Percentiles rank a stretch among this genome's conserved stretches.
phyloP scores from a whole-genome alignment of 2,113 vertebrate genomes.

The Pseudonaja textilis region DNA sequence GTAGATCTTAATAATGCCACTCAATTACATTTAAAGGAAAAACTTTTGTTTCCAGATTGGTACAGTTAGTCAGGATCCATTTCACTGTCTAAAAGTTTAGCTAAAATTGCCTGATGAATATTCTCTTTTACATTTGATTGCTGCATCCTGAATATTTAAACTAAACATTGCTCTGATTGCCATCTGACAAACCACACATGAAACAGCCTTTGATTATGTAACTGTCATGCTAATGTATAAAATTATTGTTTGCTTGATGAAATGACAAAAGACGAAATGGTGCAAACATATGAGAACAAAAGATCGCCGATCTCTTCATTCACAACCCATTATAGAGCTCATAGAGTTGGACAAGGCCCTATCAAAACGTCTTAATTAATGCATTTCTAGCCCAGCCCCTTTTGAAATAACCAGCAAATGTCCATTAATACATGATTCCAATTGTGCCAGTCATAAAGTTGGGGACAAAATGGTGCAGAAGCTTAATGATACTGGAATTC shows the following conservation, averaged over 20 bases:
- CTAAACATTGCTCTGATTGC: conserved; percentile 17
- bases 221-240: conserved; percentile 16
- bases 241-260: conserved; percentile 19
- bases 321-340: neutral
- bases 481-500: neutral
- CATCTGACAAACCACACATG: neutral
- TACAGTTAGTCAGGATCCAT: neutral
- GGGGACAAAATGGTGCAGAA: neutral
- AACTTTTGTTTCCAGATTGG: conserved; percentile 1
- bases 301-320: neutral
- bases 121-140: conserved; percentile 28
- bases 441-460: neutral
- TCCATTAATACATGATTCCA: neutral
- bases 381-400: neutral
- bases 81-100: conserved; percentile 1
- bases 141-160: conserved; percentile 19
- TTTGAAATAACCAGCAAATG: neutral
- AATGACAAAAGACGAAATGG: neutral
- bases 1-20: neutral
- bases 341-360: neutral
- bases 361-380: neutral
- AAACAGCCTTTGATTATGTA: conserved; percentile 19
- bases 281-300: neutral
- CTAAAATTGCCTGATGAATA: conserved; percentile 11
- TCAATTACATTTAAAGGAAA: neutral